Base-by-base conservation (phyloP, 92 coral and sea anemone species). In the Pocillopora meandrina region DNA sequence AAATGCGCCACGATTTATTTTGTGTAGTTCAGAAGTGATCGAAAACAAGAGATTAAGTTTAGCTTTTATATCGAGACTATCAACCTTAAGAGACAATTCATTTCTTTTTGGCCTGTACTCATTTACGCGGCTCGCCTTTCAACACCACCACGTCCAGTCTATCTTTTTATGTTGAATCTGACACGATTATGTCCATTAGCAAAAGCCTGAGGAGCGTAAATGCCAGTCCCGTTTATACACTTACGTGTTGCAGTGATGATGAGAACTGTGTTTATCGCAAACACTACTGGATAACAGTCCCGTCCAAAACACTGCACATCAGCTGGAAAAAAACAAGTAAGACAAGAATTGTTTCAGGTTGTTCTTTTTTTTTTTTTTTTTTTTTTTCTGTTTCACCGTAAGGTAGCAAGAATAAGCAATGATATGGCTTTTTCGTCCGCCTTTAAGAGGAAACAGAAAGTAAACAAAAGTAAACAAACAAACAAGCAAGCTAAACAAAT, bases 261-360 rank as follows among this genome's bases (percentile, higher is more conserved):
- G 19, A 93, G 86, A 9, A 89, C 69, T 7, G 98, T 72, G 86
- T 93, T 93, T 65, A 93, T 84, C 10, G 93, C 98, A 87, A 93
- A 93, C 61, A 93, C 98, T 4, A 86, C 98, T 42, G 98, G 94
- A 57, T 93, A 93, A 70, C 98, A 93, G 71, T 93, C 98, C 62
- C 93, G 77, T 57, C 93, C 98, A 73, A 92, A 93, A 69, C 98
- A 93, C 82, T 85, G 95, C 14, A 93, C 88, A 56, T 93, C 98
- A 20, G 95, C 98, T 93, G 83, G 17, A 58, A 36, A 35, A n/a
- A 58, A 78, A 61, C 17, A 55, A 34, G 42, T 33, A 65, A 21
- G 1, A 18, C 20, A 10, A 33, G 20, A 36, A 63, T 18, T 23
- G 73, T 34, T 74, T 70, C 62, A 16, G 14, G 62, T 2, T 12